Evolutionary conservation across 2,888 invertebrate genomes (phyloP).

Genomic region (Athrips mouffetella): DNA sequence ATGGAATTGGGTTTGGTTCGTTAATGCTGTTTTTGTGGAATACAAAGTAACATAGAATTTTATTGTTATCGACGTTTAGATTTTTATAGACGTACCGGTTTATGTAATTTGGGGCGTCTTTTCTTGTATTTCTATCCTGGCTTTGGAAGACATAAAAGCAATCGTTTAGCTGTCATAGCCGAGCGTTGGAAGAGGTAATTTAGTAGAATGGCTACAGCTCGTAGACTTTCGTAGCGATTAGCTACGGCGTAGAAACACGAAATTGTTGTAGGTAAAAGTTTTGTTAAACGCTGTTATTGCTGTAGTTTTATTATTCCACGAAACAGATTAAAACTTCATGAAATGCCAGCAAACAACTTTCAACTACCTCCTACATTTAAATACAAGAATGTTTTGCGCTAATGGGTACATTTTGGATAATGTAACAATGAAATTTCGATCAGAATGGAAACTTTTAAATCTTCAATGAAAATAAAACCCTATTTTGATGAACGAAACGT

Average conservation of each 20-base stretch:
- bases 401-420: too few relatives aligned
- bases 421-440: too few relatives aligned
- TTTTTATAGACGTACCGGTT: conserved; percentile 1
- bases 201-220: conserved; percentile 10
- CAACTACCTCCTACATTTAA: too few relatives aligned
- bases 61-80: conserved; percentile 30
- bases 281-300: conserved; percentile 6
- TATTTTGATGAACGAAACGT: too few relatives aligned
- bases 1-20: conserved; percentile 35
- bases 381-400: too few relatives aligned
- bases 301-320: not conserved
- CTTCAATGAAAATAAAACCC: too few relatives aligned
- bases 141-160: not conserved
- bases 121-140: not conserved
- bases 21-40: conserved; percentile 38
- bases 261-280: conserved; percentile 10
- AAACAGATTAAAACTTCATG: not conserved
- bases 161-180: not conserved
- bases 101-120: not conserved
- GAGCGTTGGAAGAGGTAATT: not conserved
- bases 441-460: too few relatives aligned
- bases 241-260: conserved; percentile 17
- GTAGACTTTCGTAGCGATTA: conserved; percentile 18
- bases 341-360: too few relatives aligned
- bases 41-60: conserved; percentile 34